Conservation (phyloP, 2,888 invertebrate species). For the Conistra vaccinii region DNA sequence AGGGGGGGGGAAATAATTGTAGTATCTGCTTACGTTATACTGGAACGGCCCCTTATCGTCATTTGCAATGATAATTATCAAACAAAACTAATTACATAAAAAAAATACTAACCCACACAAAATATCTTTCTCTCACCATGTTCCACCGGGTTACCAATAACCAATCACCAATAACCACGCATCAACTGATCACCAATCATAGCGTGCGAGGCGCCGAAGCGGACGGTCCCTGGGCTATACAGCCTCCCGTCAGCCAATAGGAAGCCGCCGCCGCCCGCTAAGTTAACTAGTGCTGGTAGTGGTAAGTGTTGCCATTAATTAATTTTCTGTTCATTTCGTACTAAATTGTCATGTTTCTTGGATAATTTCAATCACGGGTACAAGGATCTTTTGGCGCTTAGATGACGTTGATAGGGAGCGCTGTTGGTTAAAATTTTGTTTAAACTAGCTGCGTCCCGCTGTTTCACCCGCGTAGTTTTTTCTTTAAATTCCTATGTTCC, state of each 20-base stretch:
- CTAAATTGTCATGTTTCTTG: slow-evolving; percentile 15
- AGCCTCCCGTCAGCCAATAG: slow-evolving; percentile 81
- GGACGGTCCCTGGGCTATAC: slow-evolving; percentile 81
- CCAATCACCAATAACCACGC: slow-evolving; percentile 50
- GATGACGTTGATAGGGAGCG: too few species aligned
- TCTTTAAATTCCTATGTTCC: too few species aligned
- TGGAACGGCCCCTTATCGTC: too few species aligned
- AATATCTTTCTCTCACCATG: slow-evolving; percentile 44
- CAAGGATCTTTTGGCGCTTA: neutral
- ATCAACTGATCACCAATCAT: slow-evolving; percentile 26
- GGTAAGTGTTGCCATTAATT: slow-evolving; percentile 74
- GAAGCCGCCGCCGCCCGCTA: slow-evolving; percentile 86
- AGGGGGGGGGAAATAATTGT: too few species aligned
- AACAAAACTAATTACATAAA: too few species aligned
- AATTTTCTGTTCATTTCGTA: slow-evolving; percentile 18
- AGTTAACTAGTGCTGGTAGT: slow-evolving; percentile 77
- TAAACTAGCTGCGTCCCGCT: too few species aligned
- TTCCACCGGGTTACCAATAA: slow-evolving; percentile 38
- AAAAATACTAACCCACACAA: neutral
- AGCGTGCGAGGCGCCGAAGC: slow-evolving; percentile 85
- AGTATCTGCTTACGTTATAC: too few species aligned
- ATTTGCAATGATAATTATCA: too few species aligned
- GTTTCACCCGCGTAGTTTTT: too few species aligned
- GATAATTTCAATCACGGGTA: neutral
- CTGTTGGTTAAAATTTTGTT: too few species aligned